phyloP scores from a whole-genome alignment of 2,113 vertebrate genomes.

The Lasiurus borealis region DNA sequence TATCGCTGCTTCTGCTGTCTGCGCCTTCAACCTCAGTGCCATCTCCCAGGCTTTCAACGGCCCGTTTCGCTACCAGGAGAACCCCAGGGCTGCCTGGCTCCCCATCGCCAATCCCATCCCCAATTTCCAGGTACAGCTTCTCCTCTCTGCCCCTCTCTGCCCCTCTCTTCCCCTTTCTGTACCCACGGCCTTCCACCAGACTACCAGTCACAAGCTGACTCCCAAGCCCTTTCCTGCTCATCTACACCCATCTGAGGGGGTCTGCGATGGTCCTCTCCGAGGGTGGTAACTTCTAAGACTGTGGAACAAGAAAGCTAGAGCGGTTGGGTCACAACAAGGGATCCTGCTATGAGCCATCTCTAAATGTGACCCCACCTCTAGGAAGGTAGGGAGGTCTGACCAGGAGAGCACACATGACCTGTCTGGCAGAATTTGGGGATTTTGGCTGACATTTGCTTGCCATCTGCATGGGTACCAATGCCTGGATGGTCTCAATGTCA shows the following conservation, averaged over 20 bases:
- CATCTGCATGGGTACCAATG: not conserved
- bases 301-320: not conserved
- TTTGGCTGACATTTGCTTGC: not conserved
- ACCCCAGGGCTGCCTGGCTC: slow-evolving; percentile 97
- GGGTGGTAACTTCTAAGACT: not conserved
- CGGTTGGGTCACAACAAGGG: not conserved
- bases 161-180: too few relatives aligned
- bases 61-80: slow-evolving; percentile 97
- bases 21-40: slow-evolving; percentile 98
- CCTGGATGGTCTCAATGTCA: not conserved
- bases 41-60: slow-evolving; percentile 98
- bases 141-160: not conserved
- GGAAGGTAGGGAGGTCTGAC: not conserved
- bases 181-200: not conserved
- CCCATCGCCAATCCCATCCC: slow-evolving; percentile 95
- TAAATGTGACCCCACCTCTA: not conserved
- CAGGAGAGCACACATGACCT: not conserved
- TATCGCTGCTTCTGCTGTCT: slow-evolving; percentile 97
- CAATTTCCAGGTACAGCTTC: slow-evolving; percentile 94
- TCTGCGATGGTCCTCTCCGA: not conserved
- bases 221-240: not conserved
- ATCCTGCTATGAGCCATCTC: not conserved
- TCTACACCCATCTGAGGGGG: not conserved
- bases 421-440: not conserved
- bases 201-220: not conserved